Evolutionary conservation across 2,888 invertebrate genomes (phyloP).

Genomic region (Stenurella melanura): DNA sequence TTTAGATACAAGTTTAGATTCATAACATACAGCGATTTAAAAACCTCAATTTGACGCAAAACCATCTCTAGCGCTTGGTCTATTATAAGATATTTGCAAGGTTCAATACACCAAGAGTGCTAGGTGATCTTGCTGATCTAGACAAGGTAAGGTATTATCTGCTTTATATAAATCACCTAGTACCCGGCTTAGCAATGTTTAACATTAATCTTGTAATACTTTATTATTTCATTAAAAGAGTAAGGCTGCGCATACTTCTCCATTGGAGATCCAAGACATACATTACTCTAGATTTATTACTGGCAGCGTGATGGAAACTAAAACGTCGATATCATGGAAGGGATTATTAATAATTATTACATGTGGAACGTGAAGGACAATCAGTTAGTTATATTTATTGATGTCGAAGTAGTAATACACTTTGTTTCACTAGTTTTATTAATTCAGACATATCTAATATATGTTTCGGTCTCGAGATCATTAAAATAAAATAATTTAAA

Average conservation of each 20-base stretch:
- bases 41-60: no score
- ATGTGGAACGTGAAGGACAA: neutral
- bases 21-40: no score
- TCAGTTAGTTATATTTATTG: neutral
- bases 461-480: no score
- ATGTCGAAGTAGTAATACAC: no score
- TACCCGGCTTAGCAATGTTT: slow-evolving; percentile 22
- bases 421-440: no score
- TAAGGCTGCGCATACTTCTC: slow-evolving; percentile 13
- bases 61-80: no score
- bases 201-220: slow-evolving; percentile 32
- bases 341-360: neutral
- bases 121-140: slow-evolving; percentile 44
- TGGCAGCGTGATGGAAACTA: neutral
- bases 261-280: neutral
- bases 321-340: slow-evolving; percentile 9
- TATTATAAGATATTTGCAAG: slow-evolving; percentile 40
- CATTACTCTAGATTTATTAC: neutral
- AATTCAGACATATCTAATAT: no score
- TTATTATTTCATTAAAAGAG: slow-evolving; percentile 32
- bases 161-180: slow-evolving; percentile 27
- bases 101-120: slow-evolving; percentile 50
- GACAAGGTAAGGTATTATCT: slow-evolving; percentile 38
- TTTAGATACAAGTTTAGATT: no score
- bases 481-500: no score